Percentiles rank a stretch among this genome's conserved stretches.
These are phyloP conservation scores for Portunus trituberculatus DNA, from an alignment of 1,140 invertebrate species.

Conservation along the genomic window DNA sequence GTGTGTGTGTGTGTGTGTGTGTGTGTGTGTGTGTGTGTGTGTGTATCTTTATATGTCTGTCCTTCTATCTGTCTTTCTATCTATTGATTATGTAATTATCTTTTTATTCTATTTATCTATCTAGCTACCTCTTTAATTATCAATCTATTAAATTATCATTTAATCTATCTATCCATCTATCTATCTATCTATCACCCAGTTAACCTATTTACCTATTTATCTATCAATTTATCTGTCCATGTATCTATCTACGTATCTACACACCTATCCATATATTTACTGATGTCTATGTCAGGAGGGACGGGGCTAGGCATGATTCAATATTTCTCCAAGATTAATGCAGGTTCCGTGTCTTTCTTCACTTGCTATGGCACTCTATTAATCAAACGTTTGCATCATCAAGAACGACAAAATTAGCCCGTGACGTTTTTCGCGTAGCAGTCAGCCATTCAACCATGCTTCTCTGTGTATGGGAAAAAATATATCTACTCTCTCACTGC, in stretches of 20 bases:
- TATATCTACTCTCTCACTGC: background rate
- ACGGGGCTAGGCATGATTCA: background rate
- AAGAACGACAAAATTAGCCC: background rate
- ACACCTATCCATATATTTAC: background rate
- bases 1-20: background rate
- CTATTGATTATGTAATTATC: background rate
- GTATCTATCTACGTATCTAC: background rate
- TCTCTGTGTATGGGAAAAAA: background rate
- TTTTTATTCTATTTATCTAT: background rate
- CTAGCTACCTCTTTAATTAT: background rate
- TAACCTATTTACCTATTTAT: background rate
- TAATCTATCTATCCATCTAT: background rate
- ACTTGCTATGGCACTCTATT: background rate
- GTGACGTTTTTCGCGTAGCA: background rate
- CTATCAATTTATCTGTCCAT: background rate
- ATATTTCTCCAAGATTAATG: background rate
- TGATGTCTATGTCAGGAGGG: background rate
- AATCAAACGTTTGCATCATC: background rate
- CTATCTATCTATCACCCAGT: background rate
- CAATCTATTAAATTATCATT: background rate
- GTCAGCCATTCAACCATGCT: background rate
- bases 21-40: background rate
- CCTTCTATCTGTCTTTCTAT: background rate
- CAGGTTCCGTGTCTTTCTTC: background rate
- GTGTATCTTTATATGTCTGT: background rate